These are phyloP conservation scores for Patella ulyssiponensis DNA, from an alignment of 2,888 invertebrate genomes.

Conservation along the genomic window DNA sequence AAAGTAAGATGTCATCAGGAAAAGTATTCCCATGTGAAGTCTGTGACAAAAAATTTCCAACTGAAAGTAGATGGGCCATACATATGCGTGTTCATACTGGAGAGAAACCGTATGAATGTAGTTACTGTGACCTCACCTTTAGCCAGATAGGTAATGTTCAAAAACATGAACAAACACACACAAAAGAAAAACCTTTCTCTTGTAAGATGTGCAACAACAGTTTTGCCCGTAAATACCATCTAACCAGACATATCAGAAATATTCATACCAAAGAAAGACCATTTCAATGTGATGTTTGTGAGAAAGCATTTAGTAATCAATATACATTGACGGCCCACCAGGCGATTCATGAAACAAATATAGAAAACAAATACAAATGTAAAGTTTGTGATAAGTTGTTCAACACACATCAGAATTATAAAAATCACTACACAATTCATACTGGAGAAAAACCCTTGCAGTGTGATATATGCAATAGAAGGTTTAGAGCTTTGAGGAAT, in stretches of 20 bases:
- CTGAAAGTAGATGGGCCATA: neutral
- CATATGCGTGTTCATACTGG: neutral
- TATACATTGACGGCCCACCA: no score
- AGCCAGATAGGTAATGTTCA: neutral
- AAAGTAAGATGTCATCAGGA: no score
- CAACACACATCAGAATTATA: neutral
- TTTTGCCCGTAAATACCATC: slow-evolving; percentile 93
- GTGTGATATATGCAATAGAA: slow-evolving; percentile 77
- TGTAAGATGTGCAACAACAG: slow-evolving; percentile 97
- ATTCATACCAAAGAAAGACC: neutral
- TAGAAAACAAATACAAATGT: no score
- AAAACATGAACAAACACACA: neutral
- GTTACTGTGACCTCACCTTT: neutral
- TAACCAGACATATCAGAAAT: slow-evolving; percentile 78
- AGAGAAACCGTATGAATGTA: neutral
- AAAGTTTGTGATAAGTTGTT: no score
- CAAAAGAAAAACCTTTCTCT: slow-evolving; percentile 93
- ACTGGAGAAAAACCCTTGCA: slow-evolving; percentile 97
- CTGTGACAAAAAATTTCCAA: neutral
- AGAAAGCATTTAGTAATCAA: no score
- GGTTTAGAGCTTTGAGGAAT: no score
- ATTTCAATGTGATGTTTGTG: neutral
- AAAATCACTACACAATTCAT: slow-evolving; percentile 87
- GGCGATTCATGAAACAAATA: no score
- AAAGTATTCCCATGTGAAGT: neutral